phyloP scores from a whole-genome alignment of 2,113 vertebrate species.

The Daubentonia madagascariensis region DNA sequence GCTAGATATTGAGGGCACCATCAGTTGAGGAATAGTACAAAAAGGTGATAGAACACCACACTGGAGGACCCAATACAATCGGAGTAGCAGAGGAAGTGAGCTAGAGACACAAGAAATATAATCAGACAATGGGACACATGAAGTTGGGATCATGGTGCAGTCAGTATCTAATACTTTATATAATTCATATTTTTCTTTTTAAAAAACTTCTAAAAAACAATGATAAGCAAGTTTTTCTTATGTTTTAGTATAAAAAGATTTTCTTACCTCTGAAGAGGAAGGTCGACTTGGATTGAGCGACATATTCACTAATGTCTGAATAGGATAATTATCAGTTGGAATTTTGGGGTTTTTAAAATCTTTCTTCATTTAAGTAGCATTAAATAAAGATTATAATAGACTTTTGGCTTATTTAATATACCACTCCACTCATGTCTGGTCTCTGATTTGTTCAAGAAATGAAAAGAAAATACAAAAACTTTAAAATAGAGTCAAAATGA shows the following conservation, averaged over 20 bases:
- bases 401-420: constrained; percentile 27
- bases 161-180: constrained; percentile 4
- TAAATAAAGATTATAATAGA: constrained; percentile 48
- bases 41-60: background rate
- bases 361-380: constrained; percentile 68
- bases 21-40: background rate
- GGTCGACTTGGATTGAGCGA: constrained; percentile 72
- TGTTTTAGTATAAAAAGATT: constrained; percentile 44
- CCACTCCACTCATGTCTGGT: constrained; percentile 65
- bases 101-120: background rate
- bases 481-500: constrained; percentile 26
- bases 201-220: constrained; percentile 34
- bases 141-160: background rate
- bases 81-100: background rate
- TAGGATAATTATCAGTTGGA: constrained; percentile 27
- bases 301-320: constrained; percentile 65
- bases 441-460: constrained; percentile 24
- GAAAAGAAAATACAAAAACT: constrained; percentile 48
- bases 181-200: constrained; percentile 12
- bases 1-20: background rate
- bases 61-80: background rate
- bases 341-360: background rate
- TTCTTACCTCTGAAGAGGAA: constrained; percentile 83
- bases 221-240: background rate
- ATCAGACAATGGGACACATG: background rate